A percentile compares a stretch with the other conserved stretches of the same genome.
These are phyloP conservation scores for Rhinatrema bivittatum DNA, from an alignment of 2,797 vertebrate genomes.

Conservation along the genomic window DNA sequence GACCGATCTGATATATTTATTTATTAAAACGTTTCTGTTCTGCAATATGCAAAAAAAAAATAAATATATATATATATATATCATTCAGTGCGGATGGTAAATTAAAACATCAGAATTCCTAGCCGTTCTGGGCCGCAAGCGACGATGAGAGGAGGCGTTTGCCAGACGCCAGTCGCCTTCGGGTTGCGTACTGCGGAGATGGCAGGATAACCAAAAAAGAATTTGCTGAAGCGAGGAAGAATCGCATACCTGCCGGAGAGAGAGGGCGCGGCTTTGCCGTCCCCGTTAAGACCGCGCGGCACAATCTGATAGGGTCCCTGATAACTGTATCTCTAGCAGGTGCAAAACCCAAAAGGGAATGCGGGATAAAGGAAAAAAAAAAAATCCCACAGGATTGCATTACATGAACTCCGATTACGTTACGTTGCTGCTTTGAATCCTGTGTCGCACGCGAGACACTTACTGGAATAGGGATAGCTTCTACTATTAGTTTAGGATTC, in stretches of 20 bases:
- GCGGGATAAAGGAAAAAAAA: neutral
- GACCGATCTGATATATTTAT: conserved; percentile 19
- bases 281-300: no score
- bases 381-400: conserved; percentile 32
- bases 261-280: no score
- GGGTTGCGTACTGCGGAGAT: neutral
- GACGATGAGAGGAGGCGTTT: conserved; percentile 4
- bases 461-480: no score
- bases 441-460: no score
- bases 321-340: conserved; percentile 4
- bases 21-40: no score
- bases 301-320: neutral
- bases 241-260: no score
- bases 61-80: no score
- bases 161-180: conserved; percentile 14
- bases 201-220: conserved; percentile 4
- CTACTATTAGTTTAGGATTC: no score
- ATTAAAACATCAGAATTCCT: no score
- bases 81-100: no score
- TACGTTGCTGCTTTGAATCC: conserved; percentile 36
- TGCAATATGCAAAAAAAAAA: no score
- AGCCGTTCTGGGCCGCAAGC: conserved; percentile 13
- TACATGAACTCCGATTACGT: conserved; percentile 23
- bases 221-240: neutral
- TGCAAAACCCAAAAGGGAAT: accelerated